Base-by-base conservation (phyloP, 2,113 vertebrate species). In the Pica pica region DNA sequence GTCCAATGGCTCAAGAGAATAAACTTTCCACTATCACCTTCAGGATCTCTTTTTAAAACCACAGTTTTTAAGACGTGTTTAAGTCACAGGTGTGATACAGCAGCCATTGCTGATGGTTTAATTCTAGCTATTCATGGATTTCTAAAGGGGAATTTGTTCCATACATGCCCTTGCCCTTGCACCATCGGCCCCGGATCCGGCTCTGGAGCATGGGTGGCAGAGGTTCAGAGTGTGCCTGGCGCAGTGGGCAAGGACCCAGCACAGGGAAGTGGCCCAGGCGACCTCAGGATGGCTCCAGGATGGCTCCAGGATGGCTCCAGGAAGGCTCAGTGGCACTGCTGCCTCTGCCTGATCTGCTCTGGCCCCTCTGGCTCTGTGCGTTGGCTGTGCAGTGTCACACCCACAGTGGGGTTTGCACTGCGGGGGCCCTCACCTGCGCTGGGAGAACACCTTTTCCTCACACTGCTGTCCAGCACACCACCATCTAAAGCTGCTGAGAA, bases 381-480 rank as follows among this genome's bases (percentile, higher is more conserved):
- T 18, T 24, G n/a, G 20, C 4, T 50, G 33, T 9, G 67, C 77
- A 14, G 1, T 4, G n/a, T 37, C 77, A 60, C 16, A 21, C 2
- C 52, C 82, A 10, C 64, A 11, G 37, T 2, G 28, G 41, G 41
- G 19, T 35, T 11, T 37, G 61, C 39, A 5, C 65, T 33, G 33
- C 0, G 0, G 28, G 6, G 7, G 27, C n/a, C 3, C 12, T 18
- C 16, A 6, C 4, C 10, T 31, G 19, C 28, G 3, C 67, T 5
- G 49, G 30, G 70, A 60, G 33, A 83, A 28, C 20, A 44, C 6
- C 23, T 10, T 53, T 20, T 42, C 44, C 76, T 56, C 35, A 22
- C 27, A 6, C 17, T 20, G 16, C 63, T n/a, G 9, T 16, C 11
- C 10, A 19, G 42, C 17, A 20, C 73, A 47, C 22, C 26, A 28